These are phyloP conservation scores for Prunella himalayana DNA, from an alignment of 2,113 vertebrate genomes.

Conservation along the genomic window DNA sequence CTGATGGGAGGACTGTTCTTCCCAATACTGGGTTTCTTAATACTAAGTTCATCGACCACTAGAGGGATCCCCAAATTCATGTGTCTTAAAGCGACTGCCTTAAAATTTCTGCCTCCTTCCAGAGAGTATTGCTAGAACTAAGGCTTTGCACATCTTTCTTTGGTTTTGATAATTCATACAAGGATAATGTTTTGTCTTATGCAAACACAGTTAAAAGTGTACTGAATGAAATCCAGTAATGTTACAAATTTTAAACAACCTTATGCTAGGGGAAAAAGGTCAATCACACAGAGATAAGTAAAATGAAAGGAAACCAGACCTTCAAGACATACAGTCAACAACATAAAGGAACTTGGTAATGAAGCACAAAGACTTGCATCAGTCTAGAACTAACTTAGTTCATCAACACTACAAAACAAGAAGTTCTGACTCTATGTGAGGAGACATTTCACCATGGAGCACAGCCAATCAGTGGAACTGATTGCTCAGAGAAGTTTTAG, in stretches of 20 bases:
- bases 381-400: not conserved
- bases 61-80: constrained; percentile 10
- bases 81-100: not conserved
- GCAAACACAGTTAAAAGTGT: not conserved
- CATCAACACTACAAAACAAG: not conserved
- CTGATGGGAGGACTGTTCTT: not conserved
- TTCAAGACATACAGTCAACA: not conserved
- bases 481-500: not conserved
- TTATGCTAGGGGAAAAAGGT: not conserved
- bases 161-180: not conserved
- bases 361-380: not conserved
- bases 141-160: not conserved
- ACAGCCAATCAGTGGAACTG: not conserved
- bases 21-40: not conserved
- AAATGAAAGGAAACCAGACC: not conserved
- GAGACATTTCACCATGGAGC: not conserved
- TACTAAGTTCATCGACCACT: not conserved
- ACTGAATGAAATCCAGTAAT: not conserved
- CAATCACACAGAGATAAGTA: not conserved
- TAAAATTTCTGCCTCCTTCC: not conserved
- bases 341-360: not conserved
- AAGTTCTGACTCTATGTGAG: not conserved
- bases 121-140: not conserved
- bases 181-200: not conserved
- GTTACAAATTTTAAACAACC: not conserved